Evolutionary conservation across 2,797 vertebrate genomes (phyloP).

Genomic region (Gymnothorax javanicus): DNA sequence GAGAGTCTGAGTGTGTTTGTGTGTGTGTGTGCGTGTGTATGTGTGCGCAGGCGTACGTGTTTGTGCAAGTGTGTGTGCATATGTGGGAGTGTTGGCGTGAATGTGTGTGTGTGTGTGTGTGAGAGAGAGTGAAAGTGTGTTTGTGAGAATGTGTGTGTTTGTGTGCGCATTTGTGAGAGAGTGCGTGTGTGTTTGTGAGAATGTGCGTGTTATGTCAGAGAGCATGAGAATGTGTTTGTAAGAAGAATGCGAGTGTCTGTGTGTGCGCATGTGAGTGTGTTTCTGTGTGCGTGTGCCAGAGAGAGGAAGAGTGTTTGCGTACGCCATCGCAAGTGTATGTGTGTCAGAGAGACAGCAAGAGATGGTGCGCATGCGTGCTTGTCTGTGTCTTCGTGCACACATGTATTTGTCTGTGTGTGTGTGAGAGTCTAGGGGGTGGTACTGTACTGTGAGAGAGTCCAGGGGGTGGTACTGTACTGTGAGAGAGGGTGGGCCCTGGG

Average conservation of each 20-base stretch:
- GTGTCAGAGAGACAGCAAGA: neutral
- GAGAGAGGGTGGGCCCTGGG: neutral
- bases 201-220: neutral
- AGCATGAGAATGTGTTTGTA: neutral
- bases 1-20: slow-evolving; percentile 6
- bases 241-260: neutral
- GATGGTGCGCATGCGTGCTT: too few species aligned
- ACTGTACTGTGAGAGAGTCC: neutral
- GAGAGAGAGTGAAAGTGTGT: neutral
- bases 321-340: slow-evolving; percentile 18
- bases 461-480: neutral
- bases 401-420: neutral
- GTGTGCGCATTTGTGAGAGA: neutral
- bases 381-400: neutral
- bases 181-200: neutral
- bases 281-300: neutral
- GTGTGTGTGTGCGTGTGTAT: neutral
- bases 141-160: neutral
- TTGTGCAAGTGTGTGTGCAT: slow-evolving; percentile 20
- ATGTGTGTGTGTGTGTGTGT: neutral
- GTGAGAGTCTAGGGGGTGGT: neutral
- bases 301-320: slow-evolving; percentile 19
- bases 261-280: neutral
- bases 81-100: slow-evolving; percentile 5
- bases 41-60: slow-evolving; percentile 32